phyloP scores from a whole-genome alignment of 2,797 vertebrate genomes.

The Chlorospingus flavigularis region DNA sequence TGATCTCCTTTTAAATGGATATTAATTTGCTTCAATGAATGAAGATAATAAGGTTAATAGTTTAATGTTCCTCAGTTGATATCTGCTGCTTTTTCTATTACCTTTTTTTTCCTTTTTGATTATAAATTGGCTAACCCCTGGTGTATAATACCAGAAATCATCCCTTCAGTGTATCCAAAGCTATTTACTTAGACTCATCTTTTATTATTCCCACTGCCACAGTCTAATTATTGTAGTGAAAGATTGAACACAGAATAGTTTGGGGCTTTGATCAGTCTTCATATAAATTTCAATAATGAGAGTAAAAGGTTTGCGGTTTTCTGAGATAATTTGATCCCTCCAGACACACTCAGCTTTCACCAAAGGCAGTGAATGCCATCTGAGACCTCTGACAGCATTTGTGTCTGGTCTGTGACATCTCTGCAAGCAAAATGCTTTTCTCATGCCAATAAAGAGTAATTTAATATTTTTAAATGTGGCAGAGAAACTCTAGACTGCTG shows the following conservation, averaged over 20 bases:
- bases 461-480: conserved; percentile 12
- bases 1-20: conserved; percentile 35
- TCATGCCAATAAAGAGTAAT: conserved; percentile 25
- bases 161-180: conserved; percentile 58
- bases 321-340: conserved; percentile 78
- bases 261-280: conserved; percentile 67
- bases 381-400: conserved; percentile 40
- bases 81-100: conserved; percentile 61
- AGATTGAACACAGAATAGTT: conserved; percentile 61
- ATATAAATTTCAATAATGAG: conserved; percentile 67
- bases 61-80: conserved; percentile 60
- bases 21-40: conserved; percentile 62
- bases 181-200: conserved; percentile 66
- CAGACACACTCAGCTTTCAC: conserved; percentile 55
- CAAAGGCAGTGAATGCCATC: not conserved
- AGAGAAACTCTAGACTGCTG: not conserved
- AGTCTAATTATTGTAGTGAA: conserved; percentile 72
- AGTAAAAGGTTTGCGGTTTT: conserved; percentile 68
- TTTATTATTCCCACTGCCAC: conserved; percentile 69
- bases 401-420: conserved; percentile 1
- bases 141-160: conserved; percentile 62
- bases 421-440: conserved; percentile 38
- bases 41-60: conserved; percentile 68
- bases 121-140: conserved; percentile 64
- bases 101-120: conserved; percentile 61